Evolutionary conservation across 1,140 invertebrate genomes (phyloP), one percentile per base, ranked within the genome.

Genomic region (Elysia chlorotica): DNA sequence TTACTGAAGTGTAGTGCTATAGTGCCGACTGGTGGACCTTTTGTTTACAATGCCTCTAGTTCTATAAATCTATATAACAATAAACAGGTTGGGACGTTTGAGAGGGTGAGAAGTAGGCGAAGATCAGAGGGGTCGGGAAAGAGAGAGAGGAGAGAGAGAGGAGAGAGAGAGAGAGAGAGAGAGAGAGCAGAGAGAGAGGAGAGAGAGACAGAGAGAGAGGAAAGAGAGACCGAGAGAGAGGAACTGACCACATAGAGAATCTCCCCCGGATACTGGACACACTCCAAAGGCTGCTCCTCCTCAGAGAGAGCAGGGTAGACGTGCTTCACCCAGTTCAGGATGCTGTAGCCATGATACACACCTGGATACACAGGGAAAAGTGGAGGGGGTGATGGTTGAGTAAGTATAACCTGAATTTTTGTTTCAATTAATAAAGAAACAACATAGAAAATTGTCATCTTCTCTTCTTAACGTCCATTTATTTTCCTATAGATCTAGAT

Each of bases 251-350:
- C 10, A n/a, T n/a, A 48, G 41, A n/a, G 10, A 48, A 85, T 84
- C 72, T 85, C 84, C 31, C 84, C 84, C 23, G 79, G 77, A 68
- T 83, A 67, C 65, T 85, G 84, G 0, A 85, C 73, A 76, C 84
- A 85, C 69, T 85, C 84, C 21, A 68, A 48, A 35, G 74, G 74
- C 31, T 65, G 65, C n/a, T 75, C 63, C 0, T 35, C 23, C 21
- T 41, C 53, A 2, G 69, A 37, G 21, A 75, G 37, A 25, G 71
- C 63, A 25, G 74, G 70, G 65, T 75, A 75, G 54, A 75, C 65
- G 0, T 65, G 53, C 0, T 72, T 37, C 23, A 67, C 56, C 74
- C 74, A 75, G 37, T 75, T 38, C 36, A 72, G n/a, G 10, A 75
- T 41, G 5, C 14, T 61, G 48, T 61, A 75, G 0, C 74, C 74